A percentile compares a stretch with the other conserved stretches of the same genome.
Evolutionary conservation across 2,113 vertebrate genomes (phyloP).

Genomic region (Rhinolophus sinicus): DNA sequence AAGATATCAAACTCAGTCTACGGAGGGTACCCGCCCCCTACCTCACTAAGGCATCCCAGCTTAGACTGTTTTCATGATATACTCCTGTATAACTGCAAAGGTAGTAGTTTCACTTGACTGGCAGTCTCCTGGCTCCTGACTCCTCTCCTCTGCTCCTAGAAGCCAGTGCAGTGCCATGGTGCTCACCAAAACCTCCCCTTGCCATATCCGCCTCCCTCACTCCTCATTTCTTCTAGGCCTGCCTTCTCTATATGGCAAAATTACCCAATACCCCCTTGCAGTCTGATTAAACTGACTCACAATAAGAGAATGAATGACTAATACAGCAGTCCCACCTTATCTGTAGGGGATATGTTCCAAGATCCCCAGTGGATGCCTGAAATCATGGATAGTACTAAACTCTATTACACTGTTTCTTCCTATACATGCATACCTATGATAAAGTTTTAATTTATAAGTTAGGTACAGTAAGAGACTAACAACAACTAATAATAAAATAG

Average conservation of each 20-base stretch:
- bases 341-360: background rate
- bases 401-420: background rate
- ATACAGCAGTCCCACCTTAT: background rate
- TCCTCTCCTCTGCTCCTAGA: background rate
- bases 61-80: background rate
- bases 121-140: background rate
- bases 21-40: background rate
- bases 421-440: background rate
- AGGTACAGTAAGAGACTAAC: background rate
- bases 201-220: background rate
- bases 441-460: background rate
- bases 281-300: background rate
- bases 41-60: background rate
- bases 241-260: background rate
- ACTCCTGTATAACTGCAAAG: background rate
- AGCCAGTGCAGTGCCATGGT: background rate
- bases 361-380: background rate
- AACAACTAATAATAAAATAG: background rate
- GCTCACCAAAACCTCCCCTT: constrained; percentile 10
- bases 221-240: background rate
- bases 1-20: constrained; percentile 6
- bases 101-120: background rate
- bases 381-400: background rate
- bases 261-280: background rate
- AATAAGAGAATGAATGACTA: constrained; percentile 20